Percentiles rank a stretch among this genome's conserved stretches.
Evolutionary conservation across 2,888 invertebrate species (phyloP).

Genomic region (Tridacna gigas): DNA sequence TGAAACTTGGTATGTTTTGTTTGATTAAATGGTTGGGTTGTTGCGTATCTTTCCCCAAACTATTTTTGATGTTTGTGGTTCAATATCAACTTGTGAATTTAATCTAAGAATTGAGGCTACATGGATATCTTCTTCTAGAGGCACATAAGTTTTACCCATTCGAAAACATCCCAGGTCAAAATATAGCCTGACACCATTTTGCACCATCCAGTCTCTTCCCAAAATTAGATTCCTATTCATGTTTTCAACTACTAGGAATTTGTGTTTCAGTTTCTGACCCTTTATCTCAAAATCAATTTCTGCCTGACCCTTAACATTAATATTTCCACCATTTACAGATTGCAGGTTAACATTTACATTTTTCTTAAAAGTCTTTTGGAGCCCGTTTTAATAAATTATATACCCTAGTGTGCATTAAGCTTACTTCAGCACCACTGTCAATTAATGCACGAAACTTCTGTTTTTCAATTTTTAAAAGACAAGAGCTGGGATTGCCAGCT

Average conservation of each 20-base stretch:
- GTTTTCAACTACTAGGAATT: slow-evolving; percentile 19
- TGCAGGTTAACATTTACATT: background rate
- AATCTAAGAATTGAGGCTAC: background rate
- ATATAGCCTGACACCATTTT: slow-evolving; percentile 16
- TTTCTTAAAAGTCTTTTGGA: slow-evolving; percentile 12
- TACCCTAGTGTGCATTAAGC: background rate
- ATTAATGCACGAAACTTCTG: slow-evolving; percentile 20
- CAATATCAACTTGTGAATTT: too few species aligned
- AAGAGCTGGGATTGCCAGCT: slow-evolving; percentile 20
- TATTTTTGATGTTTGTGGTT: too few species aligned
- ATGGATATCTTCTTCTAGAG: background rate
- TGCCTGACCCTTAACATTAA: slow-evolving; percentile 14
- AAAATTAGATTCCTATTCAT: slow-evolving; percentile 38
- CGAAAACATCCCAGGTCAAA: background rate
- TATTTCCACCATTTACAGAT: slow-evolving; percentile 1
- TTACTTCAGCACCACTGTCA: background rate
- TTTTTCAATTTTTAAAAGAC: slow-evolving; percentile 22
- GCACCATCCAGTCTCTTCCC: slow-evolving; percentile 28
- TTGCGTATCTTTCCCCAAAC: too few species aligned
- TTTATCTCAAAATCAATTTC: background rate
- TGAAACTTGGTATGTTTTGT: too few species aligned
- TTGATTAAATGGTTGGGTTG: too few species aligned
- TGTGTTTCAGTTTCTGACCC: background rate
- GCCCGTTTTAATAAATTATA: background rate
- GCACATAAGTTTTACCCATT: background rate